Percentiles rank a stretch among this genome's conserved stretches.
phyloP scores from a whole-genome alignment of 2,113 vertebrate species.

The pig (Sus scrofa) region T2T-Sscrofa CM000812.6:33186501-33187000 shows the following conservation, averaged over 20 bases:
- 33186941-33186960: too few relatives aligned
- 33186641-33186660: not conserved
- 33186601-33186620: not conserved
- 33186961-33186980: too few relatives aligned
- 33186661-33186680: not conserved
- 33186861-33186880: too few relatives aligned
- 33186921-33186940: too few relatives aligned
- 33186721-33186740: not conserved
- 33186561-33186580: not conserved
- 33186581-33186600: slow-evolving; percentile 16
- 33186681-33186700: not conserved
- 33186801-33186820: not conserved
- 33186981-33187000: too few relatives aligned
- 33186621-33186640: not conserved
- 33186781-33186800: not conserved
- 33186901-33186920: too few relatives aligned
- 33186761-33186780: not conserved
- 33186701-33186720: not conserved
- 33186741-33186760: not conserved
- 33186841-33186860: too few relatives aligned
- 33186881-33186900: too few relatives aligned
- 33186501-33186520: not conserved
- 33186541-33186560: not conserved
- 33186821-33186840: not conserved
- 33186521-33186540: not conserved